Evolutionary conservation across 2,888 invertebrate species (phyloP).

Genomic region (Phortica magna): DNA sequence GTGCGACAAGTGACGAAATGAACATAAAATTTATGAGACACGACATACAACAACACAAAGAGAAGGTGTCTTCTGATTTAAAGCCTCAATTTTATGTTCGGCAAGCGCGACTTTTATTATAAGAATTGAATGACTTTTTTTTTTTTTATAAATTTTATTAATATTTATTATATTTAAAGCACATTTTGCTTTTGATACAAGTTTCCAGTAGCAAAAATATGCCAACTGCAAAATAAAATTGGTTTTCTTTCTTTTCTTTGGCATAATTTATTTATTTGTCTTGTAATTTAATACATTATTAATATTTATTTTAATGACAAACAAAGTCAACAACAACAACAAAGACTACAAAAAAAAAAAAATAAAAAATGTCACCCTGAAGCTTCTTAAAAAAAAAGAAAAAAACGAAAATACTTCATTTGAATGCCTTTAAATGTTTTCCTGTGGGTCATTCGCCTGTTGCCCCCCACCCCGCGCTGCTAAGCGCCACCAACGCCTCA

Average conservation of each 20-base stretch:
- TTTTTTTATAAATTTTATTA: too few species aligned
- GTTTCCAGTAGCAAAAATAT: neutral
- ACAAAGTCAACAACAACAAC: neutral
- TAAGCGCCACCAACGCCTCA: too few species aligned
- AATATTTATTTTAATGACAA: constrained; percentile 32
- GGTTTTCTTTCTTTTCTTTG: constrained; percentile 24
- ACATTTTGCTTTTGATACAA: too few species aligned
- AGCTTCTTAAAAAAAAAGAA: neutral
- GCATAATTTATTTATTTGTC: constrained; percentile 20
- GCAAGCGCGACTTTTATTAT: too few species aligned
- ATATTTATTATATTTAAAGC: too few species aligned
- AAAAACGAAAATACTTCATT: constrained; percentile 42
- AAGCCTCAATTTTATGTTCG: neutral
- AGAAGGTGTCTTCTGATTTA: neutral
- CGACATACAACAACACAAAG: neutral
- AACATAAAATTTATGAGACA: constrained; percentile 16
- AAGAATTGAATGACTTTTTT: too few species aligned
- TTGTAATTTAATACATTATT: constrained; percentile 30
- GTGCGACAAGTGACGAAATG: constrained; percentile 7
- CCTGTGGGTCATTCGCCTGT: constrained; percentile 35
- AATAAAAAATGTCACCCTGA: constrained; percentile 14
- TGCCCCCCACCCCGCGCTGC: neutral
- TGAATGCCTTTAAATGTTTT: constrained; percentile 23
- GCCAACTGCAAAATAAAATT: neutral
- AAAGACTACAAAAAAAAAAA: neutral